Evolutionary conservation across 2,797 vertebrate genomes (phyloP).

Genomic region (Crocodylus rhombifer): DNA sequence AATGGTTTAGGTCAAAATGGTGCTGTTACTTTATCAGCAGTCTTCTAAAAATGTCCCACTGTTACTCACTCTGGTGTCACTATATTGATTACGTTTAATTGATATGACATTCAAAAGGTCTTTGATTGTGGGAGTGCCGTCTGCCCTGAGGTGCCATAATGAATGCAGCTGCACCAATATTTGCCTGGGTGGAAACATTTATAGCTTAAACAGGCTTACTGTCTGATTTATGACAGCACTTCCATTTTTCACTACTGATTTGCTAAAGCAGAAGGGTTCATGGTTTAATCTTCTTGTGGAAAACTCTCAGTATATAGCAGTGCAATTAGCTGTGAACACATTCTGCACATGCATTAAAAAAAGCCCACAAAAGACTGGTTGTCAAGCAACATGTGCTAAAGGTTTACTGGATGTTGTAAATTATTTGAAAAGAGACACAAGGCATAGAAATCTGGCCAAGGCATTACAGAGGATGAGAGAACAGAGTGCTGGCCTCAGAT

Average conservation of each 20-base stretch:
- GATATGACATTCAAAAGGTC: not conserved
- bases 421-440: not conserved
- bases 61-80: not conserved
- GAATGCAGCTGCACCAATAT: not conserved
- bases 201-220: not conserved
- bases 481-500: not conserved
- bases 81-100: not conserved
- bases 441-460: not conserved
- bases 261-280: not conserved
- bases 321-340: not conserved
- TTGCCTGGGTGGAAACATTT: not conserved
- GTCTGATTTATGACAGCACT: not conserved
- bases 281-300: not conserved
- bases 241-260: not conserved
- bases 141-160: not conserved
- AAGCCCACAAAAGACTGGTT: not conserved
- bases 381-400: not conserved
- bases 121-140: not conserved
- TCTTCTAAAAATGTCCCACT: not conserved
- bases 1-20: not conserved
- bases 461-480: not conserved
- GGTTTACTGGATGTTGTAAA: not conserved
- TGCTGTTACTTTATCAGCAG: not conserved
- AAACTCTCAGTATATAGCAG: not conserved
- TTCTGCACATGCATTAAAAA: not conserved